Percentiles rank a stretch among this genome's conserved stretches.
phyloP scores from a whole-genome alignment of 2,113 vertebrate genomes.

The Pelvicachromis taeniatus region DNA sequence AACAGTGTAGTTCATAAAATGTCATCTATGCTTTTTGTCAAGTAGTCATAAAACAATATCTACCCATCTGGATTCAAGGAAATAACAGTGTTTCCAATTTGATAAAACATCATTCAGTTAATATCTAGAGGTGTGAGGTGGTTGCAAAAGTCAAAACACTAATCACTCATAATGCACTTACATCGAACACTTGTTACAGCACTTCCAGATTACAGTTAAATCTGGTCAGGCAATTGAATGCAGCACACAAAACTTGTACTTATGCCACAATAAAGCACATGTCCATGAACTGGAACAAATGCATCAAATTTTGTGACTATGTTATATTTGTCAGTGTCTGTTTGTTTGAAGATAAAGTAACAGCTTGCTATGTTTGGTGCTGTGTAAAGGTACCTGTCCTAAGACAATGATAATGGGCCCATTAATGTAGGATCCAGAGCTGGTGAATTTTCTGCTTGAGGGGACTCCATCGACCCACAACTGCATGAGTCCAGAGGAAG shows the following conservation, averaged over 20 bases:
- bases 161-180: background rate
- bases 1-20: background rate
- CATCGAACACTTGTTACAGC: accelerated
- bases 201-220: background rate
- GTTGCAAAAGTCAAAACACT: background rate
- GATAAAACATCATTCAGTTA: background rate
- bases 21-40: accelerated
- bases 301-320: background rate
- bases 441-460: background rate
- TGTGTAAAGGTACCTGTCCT: slow-evolving; percentile 32
- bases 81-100: background rate
- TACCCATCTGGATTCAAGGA: background rate
- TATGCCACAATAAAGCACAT: background rate
- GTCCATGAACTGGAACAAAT: background rate
- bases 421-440: background rate
- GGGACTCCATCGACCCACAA: slow-evolving; percentile 40
- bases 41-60: background rate
- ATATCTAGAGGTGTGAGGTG: background rate
- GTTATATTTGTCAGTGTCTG: background rate
- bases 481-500: background rate
- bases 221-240: background rate
- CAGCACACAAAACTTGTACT: background rate
- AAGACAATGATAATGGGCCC: slow-evolving; percentile 20
- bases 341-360: background rate
- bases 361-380: background rate